Conservation (phyloP, 2,797 vertebrate species). For the Allochrocebus solatus region DNA sequence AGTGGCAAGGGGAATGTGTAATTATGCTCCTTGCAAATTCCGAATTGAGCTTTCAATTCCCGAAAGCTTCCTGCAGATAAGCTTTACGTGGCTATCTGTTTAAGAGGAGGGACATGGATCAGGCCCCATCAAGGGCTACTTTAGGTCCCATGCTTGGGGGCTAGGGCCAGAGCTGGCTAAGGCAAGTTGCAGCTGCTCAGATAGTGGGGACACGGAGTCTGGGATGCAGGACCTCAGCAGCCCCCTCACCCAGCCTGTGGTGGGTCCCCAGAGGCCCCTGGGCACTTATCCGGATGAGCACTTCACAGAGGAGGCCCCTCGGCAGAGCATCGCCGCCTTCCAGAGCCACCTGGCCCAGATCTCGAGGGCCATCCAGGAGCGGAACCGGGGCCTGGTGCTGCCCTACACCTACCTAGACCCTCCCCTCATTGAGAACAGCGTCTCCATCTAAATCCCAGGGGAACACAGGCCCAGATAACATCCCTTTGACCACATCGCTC, state of each 20-base stretch:
- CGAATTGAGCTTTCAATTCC: neutral
- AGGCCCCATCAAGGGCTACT: neutral
- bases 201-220: neutral
- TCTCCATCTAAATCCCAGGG: constrained; percentile 44
- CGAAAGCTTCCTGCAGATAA: neutral
- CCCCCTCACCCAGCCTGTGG: neutral
- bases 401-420: constrained; percentile 80
- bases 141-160: neutral
- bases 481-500: neutral
- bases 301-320: constrained; percentile 76
- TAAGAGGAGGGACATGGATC: neutral
- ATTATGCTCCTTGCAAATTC: neutral
- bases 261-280: constrained; percentile 72
- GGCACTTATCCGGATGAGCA: constrained; percentile 78
- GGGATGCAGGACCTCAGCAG: neutral
- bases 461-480: neutral
- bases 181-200: neutral
- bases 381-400: constrained; percentile 70
- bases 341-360: constrained; percentile 76
- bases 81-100: neutral
- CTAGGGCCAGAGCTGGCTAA: neutral
- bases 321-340: constrained; percentile 51
- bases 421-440: constrained; percentile 32
- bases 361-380: constrained; percentile 66
- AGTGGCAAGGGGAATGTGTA: neutral